Conservation (phyloP, 2,797 vertebrate species). For the Threskiornis aethiopicus region DNA sequence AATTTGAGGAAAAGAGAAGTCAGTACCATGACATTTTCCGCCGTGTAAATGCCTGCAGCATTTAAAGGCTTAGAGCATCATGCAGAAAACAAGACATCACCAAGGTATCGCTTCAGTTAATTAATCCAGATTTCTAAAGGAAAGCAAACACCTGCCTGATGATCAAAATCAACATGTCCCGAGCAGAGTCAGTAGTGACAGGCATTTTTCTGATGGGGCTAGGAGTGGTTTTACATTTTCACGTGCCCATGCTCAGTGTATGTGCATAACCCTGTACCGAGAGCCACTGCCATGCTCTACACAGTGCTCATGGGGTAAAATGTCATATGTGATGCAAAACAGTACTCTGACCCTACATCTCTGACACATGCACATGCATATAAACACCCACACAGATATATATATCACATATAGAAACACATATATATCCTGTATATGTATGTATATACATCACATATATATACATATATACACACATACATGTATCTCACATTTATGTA, state of each 20-base stretch:
- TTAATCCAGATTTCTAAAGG: neutral
- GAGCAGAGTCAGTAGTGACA: neutral
- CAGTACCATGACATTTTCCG: neutral
- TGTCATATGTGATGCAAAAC: neutral
- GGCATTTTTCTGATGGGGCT: neutral
- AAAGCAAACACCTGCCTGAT: neutral
- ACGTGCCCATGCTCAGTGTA: too few relatives aligned
- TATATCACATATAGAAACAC: too few relatives aligned
- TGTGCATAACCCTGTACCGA: accelerated
- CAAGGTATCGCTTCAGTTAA: neutral
- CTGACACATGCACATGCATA: too few relatives aligned
- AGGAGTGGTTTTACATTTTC: neutral
- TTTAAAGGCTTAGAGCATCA: neutral
- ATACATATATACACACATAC: accelerated
- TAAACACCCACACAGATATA: neutral
- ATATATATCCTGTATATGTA: too few relatives aligned
- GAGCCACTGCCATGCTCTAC: neutral
- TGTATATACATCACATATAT: neutral
- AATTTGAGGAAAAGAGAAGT: neutral
- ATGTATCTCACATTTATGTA: too few relatives aligned
- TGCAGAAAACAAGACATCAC: neutral
- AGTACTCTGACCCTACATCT: neutral
- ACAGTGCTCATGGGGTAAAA: neutral
- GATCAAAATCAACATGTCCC: neutral
- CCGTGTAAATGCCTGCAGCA: neutral